Evolutionary conservation across 2,888 invertebrate species (phyloP), one percentile per base, ranked within the genome.

Genomic region (Spilosoma lubricipeda): DNA sequence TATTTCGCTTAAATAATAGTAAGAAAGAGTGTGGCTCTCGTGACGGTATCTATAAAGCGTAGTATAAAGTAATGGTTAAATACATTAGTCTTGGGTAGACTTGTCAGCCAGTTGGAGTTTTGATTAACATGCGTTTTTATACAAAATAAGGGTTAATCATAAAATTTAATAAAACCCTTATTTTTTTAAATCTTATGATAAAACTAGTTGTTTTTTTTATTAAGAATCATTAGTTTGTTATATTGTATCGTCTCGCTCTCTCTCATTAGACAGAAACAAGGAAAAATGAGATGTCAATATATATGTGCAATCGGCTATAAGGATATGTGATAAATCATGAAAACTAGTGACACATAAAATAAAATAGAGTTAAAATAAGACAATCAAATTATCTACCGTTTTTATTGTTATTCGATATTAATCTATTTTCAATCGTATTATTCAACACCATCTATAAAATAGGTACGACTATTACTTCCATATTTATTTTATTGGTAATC

Each of bases 311-410:
- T 42, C 27, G 20, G 20, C 42, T 45, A 15, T 18, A 42, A 48
- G 30, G 30, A 3, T 45, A 30, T 27, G 1, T 20, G 11, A 48
- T 30, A 48, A 48, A 33, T 30, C 33, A 64, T n/a, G 27, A 45
- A 70, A 63, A 42, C 18, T 64, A 70, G 63, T 64, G 45, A 64
- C 64, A 48, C 23, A 48, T 48, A 67, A 5, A 67, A 30, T 11
- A 30, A 30, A 7, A 15, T 11, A 15, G 13, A 27, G 2, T 63
- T 63, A 30, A 9, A 63, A 30, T 59, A 30, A 30, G 15, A 3
- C 27, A 3, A 63, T 27, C 63, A 30, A 13, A n/a, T 59, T 13
- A 27, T 15, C 13, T 30, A 30, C n/a, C 18, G 63, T 59, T 27
- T 27, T 15, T 63, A 30, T 63, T 15, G n/a, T 56, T 56, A 11